These are phyloP conservation scores for Diploscapter pachys DNA, from an alignment of 1,140 invertebrate genomes.

Conservation along the genomic window DNA sequence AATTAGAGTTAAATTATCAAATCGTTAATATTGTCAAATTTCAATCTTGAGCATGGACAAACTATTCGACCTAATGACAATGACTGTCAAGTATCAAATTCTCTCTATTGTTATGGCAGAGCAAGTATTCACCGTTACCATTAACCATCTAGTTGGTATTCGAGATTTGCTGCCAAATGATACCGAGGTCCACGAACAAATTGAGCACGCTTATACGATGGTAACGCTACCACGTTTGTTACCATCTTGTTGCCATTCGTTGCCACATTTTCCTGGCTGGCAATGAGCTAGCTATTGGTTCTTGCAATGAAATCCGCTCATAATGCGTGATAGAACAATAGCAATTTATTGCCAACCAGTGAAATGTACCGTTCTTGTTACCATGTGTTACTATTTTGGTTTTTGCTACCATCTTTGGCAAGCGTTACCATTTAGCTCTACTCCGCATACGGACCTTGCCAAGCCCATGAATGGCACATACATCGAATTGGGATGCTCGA, in stretches of 20 bases:
- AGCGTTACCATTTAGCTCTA: no score
- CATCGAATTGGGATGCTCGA: not conserved
- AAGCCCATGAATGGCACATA: not conserved
- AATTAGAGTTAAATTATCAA: no score
- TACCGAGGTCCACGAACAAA: constrained; percentile 59
- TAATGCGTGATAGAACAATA: no score
- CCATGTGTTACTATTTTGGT: no score
- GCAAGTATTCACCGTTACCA: constrained; percentile 73
- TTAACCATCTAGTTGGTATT: constrained; percentile 80
- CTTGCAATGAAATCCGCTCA: not conserved
- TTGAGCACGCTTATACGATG: constrained; percentile 65
- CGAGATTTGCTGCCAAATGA: constrained; percentile 66
- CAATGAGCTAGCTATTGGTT: constrained; percentile 24
- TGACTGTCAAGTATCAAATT: constrained; percentile 87
- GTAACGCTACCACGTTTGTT: constrained; percentile 55
- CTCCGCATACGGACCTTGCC: not conserved
- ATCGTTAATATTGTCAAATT: not conserved
- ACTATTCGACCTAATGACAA: constrained; percentile 89
- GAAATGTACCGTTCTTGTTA: no score
- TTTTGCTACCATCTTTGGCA: no score
- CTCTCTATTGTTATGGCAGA: constrained; percentile 69
- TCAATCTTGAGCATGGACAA: constrained; percentile 58
- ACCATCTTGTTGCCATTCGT: not conserved
- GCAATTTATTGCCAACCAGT: no score
- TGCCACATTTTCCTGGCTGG: not conserved